These are phyloP conservation scores for Hippocampus zosterae DNA, from an alignment of 2,113 vertebrate genomes.

Conservation along the genomic window DNA sequence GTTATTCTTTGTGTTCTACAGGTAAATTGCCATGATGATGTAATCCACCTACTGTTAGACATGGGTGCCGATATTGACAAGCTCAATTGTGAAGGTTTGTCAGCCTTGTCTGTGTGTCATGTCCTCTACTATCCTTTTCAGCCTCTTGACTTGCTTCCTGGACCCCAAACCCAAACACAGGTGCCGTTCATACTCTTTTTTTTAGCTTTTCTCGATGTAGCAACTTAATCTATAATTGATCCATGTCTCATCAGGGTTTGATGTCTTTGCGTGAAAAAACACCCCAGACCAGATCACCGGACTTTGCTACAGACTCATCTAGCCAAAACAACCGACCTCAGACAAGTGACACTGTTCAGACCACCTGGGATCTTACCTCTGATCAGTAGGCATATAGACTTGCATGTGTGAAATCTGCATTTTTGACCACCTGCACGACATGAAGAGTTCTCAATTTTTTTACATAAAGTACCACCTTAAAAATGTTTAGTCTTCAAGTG, in stretches of 20 bases:
- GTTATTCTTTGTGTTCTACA: constrained; percentile 35
- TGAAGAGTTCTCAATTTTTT: too few relatives aligned
- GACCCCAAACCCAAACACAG: constrained; percentile 21
- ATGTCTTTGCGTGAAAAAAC: not conserved
- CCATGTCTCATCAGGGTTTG: not conserved
- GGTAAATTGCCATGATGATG: constrained; percentile 69
- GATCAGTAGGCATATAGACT: not conserved
- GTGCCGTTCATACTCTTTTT: not conserved
- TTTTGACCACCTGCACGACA: not conserved
- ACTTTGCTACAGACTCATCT: not conserved
- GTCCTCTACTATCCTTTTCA: constrained; percentile 77
- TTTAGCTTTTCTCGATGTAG: not conserved
- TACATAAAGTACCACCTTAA: too few relatives aligned
- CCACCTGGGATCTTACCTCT: not conserved
- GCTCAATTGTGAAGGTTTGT: constrained; percentile 75
- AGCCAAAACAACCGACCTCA: not conserved
- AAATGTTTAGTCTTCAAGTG: too few relatives aligned
- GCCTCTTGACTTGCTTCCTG: constrained; percentile 63
- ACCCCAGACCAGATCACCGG: constrained; percentile 14
- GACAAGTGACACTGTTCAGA: not conserved
- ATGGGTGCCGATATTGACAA: constrained; percentile 80
- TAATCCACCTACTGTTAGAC: constrained; percentile 80
- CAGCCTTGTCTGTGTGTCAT: constrained; percentile 74
- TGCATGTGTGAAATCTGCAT: not conserved
- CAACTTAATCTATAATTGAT: not conserved